These are phyloP conservation scores for Netelia inedita DNA, from an alignment of 2,888 invertebrate species.

Conservation along the genomic window DNA sequence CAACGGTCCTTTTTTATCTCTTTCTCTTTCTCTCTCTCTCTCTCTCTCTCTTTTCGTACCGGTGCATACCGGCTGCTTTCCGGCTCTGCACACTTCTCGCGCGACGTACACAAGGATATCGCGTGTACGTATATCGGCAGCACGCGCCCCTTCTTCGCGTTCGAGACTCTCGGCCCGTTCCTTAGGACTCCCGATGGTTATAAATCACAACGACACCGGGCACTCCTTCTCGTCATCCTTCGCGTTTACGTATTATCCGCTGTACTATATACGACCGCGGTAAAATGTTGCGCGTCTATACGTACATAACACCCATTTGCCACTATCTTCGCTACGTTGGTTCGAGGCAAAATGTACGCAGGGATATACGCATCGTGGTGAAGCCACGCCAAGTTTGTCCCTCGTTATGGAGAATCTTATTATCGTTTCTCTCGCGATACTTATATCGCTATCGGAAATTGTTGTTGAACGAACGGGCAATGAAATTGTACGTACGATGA, in stretches of 20 bases:
- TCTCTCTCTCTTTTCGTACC: constrained; percentile 8
- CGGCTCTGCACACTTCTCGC: not conserved
- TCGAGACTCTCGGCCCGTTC: constrained; percentile 4
- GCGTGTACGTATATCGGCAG: not conserved
- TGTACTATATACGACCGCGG: constrained; percentile 26
- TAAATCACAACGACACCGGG: constrained; percentile 66
- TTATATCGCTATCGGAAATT: constrained; percentile 44
- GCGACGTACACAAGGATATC: not conserved
- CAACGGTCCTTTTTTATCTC: constrained; percentile 19
- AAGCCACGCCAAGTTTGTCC: not conserved
- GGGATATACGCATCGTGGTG: not conserved
- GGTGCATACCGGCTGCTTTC: constrained; percentile 33
- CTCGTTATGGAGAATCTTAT: constrained; percentile 15
- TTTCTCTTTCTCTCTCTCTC: constrained; percentile 5
- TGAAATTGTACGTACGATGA: constrained; percentile 29
- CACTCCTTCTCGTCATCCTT: constrained; percentile 63
- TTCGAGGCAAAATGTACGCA: not conserved
- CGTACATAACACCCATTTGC: not conserved
- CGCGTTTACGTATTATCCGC: constrained; percentile 48
- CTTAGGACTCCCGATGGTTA: constrained; percentile 50
- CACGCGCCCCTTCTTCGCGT: constrained; percentile 1
- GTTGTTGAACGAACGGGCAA: constrained; percentile 19
- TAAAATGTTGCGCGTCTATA: constrained; percentile 34
- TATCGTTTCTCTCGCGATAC: not conserved
- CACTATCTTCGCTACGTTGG: constrained; percentile 10